Conservation (phyloP, 2,888 invertebrate genomes). For the Dendrolimus pini region DNA sequence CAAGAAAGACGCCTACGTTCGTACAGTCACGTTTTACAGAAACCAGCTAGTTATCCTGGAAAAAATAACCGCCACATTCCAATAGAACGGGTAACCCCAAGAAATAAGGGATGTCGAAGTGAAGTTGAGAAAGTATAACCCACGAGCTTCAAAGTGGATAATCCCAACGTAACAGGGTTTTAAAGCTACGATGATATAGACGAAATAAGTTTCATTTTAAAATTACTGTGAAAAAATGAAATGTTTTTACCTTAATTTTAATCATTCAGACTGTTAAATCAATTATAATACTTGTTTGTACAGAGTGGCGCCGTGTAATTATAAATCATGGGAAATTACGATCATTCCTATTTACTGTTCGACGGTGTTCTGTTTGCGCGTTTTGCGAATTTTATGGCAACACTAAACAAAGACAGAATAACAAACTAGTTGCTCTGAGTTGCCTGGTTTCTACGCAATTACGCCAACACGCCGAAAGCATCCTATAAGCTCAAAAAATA, state of each 20-base stretch:
- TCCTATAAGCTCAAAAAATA: too few species aligned
- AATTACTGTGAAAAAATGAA: background rate
- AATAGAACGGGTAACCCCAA: background rate
- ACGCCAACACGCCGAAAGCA: too few species aligned
- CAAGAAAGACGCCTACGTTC: too few species aligned
- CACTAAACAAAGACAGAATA: conserved; percentile 31
- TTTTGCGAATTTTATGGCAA: conserved; percentile 22
- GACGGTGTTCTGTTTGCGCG: conserved; percentile 1
- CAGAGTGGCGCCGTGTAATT: background rate
- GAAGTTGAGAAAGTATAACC: background rate
- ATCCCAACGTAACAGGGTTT: background rate
- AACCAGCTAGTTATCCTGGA: background rate
- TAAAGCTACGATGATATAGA: background rate
- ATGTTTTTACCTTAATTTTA: too few species aligned
- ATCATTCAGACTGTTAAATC: background rate
- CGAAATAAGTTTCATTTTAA: background rate
- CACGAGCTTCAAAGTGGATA: background rate
- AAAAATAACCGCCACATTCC: background rate
- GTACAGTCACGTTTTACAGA: background rate
- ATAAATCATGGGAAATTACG: conserved; percentile 7
- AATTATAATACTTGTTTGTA: conserved; percentile 2
- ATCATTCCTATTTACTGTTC: conserved; percentile 6
- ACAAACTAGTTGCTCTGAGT: background rate
- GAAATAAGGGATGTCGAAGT: background rate
- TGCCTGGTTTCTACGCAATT: background rate